Percentiles rank a stretch among this genome's conserved stretches.
These are phyloP conservation scores for Cancer borealis DNA, from an alignment of 2,888 invertebrate genomes.

Conservation along the genomic window DNA sequence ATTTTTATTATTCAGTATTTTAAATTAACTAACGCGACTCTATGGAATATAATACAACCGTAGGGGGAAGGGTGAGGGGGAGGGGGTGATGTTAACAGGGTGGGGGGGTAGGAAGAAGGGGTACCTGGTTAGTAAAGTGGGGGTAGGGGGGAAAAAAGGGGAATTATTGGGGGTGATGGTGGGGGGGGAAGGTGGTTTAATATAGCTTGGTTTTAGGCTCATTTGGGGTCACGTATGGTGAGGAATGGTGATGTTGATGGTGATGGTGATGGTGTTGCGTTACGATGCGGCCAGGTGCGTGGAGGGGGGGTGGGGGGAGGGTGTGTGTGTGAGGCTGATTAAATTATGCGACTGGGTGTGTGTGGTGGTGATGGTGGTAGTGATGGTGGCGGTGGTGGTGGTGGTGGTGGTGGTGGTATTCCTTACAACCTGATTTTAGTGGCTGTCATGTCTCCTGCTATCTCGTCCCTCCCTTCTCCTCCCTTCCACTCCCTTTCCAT, in stretches of 20 bases:
- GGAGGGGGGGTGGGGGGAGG: background rate
- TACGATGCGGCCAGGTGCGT: background rate
- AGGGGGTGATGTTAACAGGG: background rate
- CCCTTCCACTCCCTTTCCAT: background rate
- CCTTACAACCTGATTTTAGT: constrained; percentile 27
- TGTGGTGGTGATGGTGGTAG: background rate
- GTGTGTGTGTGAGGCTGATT: background rate
- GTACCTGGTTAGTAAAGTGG: too few species aligned
- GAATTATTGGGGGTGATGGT: background rate
- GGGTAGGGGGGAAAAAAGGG: background rate
- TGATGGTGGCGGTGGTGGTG: background rate
- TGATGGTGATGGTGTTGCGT: background rate
- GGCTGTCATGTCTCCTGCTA: background rate
- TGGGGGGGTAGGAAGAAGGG: too few species aligned
- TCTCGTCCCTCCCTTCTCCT: background rate
- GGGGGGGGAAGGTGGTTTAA: background rate
- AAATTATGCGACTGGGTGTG: constrained; percentile 1
- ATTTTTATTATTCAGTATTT: background rate
- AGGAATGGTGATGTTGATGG: background rate
- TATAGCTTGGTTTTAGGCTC: background rate
- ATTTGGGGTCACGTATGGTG: background rate
- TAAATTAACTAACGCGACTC: background rate
- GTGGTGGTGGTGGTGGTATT: constrained; percentile 28
- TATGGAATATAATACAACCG: background rate
- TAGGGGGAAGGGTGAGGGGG: background rate